Conservation (phyloP, 2,113 vertebrate species). For the Ophthalmolycus amberensis region DNA sequence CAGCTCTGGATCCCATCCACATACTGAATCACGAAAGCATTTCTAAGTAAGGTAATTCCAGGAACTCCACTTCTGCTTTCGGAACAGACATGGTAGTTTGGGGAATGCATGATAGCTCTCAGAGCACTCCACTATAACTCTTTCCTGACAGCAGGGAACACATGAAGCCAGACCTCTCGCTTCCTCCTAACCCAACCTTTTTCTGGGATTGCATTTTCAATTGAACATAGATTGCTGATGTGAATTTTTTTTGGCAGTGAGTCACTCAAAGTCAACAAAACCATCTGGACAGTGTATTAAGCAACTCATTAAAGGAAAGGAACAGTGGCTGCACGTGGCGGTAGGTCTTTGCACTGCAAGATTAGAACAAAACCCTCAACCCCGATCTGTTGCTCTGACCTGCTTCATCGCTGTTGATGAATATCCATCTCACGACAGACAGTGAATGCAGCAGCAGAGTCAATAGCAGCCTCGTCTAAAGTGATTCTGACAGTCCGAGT, state of each 20-base stretch:
- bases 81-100: slow-evolving; percentile 26
- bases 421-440: neutral
- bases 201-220: slow-evolving; percentile 11
- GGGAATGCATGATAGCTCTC: slow-evolving; percentile 29
- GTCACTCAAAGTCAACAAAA: slow-evolving; percentile 18
- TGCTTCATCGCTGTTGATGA: neutral
- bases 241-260: slow-evolving; percentile 3
- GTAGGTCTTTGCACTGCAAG: neutral
- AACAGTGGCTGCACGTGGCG: slow-evolving; percentile 14
- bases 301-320: neutral
- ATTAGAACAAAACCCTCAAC: slow-evolving; percentile 15
- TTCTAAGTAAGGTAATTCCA: slow-evolving; percentile 50
- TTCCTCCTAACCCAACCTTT: neutral
- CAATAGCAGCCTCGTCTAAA: slow-evolving; percentile 25
- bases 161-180: slow-evolving; percentile 11
- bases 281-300: slow-evolving; percentile 34
- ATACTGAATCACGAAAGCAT: neutral
- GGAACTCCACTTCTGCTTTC: slow-evolving; percentile 39
- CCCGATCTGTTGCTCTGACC: neutral
- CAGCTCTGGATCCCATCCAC: slow-evolving; percentile 17
- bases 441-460: slow-evolving; percentile 1
- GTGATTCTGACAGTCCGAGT: neutral
- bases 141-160: slow-evolving; percentile 38
- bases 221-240: slow-evolving; percentile 6
- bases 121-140: slow-evolving; percentile 14